Evolutionary conservation across 2,113 vertebrate species (phyloP).

Genomic region (Oryctolagus cuniculus): DNA sequence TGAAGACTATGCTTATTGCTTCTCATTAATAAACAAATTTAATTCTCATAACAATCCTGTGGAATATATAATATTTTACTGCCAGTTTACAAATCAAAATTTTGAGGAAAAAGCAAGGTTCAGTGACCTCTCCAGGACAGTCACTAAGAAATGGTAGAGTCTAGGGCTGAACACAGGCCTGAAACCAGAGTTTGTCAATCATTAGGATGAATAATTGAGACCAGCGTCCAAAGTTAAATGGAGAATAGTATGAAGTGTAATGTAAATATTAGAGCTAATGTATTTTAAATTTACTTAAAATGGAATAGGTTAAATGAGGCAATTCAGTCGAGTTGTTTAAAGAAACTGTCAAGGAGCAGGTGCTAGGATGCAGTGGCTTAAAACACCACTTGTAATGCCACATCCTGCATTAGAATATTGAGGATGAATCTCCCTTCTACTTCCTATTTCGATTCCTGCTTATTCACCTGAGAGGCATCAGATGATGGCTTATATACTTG

Average conservation of each 20-base stretch:
- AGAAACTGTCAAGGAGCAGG: not conserved
- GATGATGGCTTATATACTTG: no score
- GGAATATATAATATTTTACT: not conserved
- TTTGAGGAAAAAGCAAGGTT: not conserved
- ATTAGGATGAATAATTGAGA: not conserved
- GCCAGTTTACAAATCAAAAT: not conserved
- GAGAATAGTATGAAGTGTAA: not conserved
- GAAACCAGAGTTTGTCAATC: not conserved
- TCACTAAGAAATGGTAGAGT: not conserved
- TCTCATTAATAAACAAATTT: not conserved
- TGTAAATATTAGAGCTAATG: no score
- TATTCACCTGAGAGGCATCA: no score
- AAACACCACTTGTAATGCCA: no score
- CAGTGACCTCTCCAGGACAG: not conserved
- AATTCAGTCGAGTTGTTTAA: not conserved
- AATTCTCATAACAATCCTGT: not conserved
- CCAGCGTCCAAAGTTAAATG: not conserved
- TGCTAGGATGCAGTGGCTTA: no score
- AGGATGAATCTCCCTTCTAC: no score
- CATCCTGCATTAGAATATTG: no score
- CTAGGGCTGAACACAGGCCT: not conserved
- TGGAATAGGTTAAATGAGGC: not conserved
- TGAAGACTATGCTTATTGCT: not conserved
- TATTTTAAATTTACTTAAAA: not conserved
- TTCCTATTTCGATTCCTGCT: no score